Conservation (phyloP, 2,797 vertebrate species). For the Tapirus indicus region DNA sequence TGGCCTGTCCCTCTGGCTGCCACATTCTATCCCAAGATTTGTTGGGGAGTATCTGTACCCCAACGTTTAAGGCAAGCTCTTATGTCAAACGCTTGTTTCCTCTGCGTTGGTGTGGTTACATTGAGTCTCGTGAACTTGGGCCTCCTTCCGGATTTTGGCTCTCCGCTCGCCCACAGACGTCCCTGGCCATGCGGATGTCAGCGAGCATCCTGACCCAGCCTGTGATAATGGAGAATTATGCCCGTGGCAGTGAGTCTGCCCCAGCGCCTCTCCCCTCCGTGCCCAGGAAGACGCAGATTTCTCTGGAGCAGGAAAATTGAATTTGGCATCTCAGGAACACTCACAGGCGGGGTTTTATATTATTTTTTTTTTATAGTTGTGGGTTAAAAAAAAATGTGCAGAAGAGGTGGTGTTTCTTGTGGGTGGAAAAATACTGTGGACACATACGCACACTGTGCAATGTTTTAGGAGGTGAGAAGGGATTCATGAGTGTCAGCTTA, state of each 20-base stretch:
- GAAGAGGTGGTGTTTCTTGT: background rate
- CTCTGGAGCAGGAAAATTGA: background rate
- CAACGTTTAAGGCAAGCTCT: background rate
- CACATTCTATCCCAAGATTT: rapidly evolving
- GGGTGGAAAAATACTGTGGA: background rate
- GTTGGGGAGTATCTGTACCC: no score
- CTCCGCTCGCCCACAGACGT: background rate
- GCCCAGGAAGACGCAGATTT: background rate
- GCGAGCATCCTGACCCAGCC: no score
- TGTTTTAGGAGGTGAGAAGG: no score
- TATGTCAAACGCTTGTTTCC: background rate
- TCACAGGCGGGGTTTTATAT: no score
- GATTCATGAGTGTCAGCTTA: background rate
- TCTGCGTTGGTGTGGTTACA: rapidly evolving
- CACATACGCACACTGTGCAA: background rate
- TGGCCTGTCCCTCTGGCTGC: rapidly evolving
- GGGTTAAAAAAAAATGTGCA: background rate
- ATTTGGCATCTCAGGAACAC: background rate
- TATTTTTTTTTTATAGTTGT: background rate
- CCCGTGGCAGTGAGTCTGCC: rapidly evolving
- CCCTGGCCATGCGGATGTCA: background rate
- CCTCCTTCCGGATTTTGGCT: background rate
- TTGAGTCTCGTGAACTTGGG: background rate
- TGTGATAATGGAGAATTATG: background rate
- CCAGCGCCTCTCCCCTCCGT: background rate